These are phyloP conservation scores for Sciurus vulgaris DNA, from an alignment of 2,797 vertebrate species.

Conservation along the genomic window DNA sequence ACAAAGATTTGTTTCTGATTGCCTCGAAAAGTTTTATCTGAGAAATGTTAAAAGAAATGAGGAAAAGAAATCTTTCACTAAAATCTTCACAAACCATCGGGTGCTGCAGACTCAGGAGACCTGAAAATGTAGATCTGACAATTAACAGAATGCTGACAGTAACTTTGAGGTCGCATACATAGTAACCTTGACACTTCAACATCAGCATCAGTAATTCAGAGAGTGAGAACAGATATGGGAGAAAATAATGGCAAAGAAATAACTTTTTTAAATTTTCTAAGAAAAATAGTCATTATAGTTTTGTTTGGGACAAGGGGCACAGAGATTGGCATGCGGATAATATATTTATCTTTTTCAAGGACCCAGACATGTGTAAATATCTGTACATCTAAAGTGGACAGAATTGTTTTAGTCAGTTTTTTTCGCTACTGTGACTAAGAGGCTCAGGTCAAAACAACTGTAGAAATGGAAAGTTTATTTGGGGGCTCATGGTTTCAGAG, in stretches of 20 bases:
- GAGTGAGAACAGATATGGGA: neutral
- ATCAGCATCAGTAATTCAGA: neutral
- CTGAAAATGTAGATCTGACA: neutral
- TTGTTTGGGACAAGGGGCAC: neutral
- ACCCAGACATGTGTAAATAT: neutral
- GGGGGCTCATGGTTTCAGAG: too few species aligned
- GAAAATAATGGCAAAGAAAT: neutral
- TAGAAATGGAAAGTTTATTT: too few species aligned
- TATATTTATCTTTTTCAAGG: neutral
- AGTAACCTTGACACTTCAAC: neutral
- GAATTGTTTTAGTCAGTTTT: too few species aligned
- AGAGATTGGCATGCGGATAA: neutral
- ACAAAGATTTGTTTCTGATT: neutral
- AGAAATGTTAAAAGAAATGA: conserved; percentile 14
- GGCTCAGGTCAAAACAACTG: too few species aligned
- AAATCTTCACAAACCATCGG: neutral
- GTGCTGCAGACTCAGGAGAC: neutral
- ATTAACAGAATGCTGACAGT: neutral
- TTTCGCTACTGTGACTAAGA: too few species aligned
- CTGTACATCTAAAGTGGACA: accelerated
- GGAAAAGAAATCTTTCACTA: neutral
- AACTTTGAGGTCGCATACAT: neutral
- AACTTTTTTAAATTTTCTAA: neutral
- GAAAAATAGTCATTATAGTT: neutral
- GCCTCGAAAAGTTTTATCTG: neutral